These are phyloP conservation scores for Nyctibius grandis DNA, from an alignment of 2,797 vertebrate species.

Conservation along the genomic window DNA sequence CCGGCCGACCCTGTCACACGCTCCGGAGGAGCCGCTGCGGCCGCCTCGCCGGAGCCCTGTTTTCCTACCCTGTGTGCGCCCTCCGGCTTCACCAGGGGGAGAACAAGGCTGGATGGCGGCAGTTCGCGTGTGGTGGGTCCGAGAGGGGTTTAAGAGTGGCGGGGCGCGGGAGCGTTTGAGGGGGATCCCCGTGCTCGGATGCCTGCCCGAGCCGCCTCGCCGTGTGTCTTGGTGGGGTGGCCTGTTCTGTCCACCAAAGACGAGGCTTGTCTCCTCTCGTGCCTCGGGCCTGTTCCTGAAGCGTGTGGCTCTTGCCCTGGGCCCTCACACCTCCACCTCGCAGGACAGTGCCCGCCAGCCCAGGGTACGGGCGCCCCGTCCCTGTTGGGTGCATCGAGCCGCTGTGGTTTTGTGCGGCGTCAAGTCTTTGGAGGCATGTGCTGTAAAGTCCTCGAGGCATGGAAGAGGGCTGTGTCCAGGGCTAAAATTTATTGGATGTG, in stretches of 20 bases:
- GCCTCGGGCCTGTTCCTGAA: fast-evolving
- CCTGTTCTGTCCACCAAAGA: fast-evolving
- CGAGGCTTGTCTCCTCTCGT: not conserved
- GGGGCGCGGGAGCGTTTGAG: not conserved
- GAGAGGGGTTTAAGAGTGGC: not conserved
- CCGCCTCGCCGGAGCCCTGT: too few species aligned
- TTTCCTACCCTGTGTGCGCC: fast-evolving
- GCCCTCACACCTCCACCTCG: fast-evolving
- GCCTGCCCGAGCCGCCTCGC: not conserved
- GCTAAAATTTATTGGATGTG: fast-evolving
- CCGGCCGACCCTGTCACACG: not conserved
- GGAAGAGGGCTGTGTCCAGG: fast-evolving
- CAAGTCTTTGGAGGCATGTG: fast-evolving
- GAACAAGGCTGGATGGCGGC: fast-evolving
- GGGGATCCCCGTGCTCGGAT: not conserved
- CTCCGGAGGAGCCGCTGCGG: not conserved
- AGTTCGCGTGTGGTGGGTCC: fast-evolving
- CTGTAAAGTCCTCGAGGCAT: fast-evolving
- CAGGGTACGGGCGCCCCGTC: fast-evolving
- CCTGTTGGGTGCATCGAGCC: fast-evolving
- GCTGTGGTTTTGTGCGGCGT: fast-evolving
- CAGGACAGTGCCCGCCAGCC: too few species aligned
- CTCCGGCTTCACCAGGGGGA: not conserved
- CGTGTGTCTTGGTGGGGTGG: fast-evolving
- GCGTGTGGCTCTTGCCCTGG: fast-evolving